phyloP scores from a whole-genome alignment of 1,140 invertebrate genomes.

The Tetranychus urticae region DNA sequence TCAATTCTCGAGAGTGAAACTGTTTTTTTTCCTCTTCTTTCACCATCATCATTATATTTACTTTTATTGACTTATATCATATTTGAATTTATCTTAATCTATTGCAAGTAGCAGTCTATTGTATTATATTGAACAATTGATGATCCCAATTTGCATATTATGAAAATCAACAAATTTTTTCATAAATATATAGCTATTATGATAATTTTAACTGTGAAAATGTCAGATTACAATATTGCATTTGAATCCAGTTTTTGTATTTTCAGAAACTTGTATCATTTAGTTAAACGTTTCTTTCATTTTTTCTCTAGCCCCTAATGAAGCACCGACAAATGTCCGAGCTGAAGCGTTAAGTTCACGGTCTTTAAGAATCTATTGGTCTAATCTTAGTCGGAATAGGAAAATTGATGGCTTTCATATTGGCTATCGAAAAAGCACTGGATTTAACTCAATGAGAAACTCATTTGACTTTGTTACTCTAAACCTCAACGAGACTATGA shows the following conservation, averaged over 20 bases:
- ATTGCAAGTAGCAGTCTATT: background rate
- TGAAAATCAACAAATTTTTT: too few species aligned
- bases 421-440: background rate
- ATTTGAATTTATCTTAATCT: too few species aligned
- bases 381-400: slow-evolving; percentile 13
- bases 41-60: too few species aligned
- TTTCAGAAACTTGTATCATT: too few species aligned
- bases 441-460: background rate
- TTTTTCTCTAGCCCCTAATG: slow-evolving; percentile 15
- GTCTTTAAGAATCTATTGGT: slow-evolving; percentile 21
- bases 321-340: slow-evolving; percentile 19
- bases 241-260: too few species aligned
- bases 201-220: too few species aligned
- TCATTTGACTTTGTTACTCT: background rate
- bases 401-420: background rate
- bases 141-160: too few species aligned
- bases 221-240: too few species aligned
- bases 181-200: too few species aligned
- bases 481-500: background rate
- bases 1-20: too few species aligned
- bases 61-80: too few species aligned
- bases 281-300: background rate
- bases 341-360: slow-evolving; percentile 21
- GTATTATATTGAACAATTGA: background rate
- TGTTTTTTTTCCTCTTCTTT: too few species aligned